Conservation (phyloP, 2,888 invertebrate species). For the Drosophila gaucha region DNA sequence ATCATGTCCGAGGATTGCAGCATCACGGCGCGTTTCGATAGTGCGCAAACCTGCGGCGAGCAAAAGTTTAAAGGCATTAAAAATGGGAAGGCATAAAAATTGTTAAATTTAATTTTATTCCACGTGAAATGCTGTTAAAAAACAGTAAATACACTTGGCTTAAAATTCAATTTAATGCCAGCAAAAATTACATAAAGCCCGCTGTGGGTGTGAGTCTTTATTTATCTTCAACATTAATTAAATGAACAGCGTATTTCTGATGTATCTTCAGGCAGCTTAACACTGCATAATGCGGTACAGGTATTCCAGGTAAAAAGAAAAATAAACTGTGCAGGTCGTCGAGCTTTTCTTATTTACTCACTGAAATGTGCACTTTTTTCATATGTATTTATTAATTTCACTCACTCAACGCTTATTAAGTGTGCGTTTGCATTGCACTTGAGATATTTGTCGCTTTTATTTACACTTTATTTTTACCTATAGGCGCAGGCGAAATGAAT, state of each 20-base stretch:
- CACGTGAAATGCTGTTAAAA: background rate
- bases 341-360: slow-evolving; percentile 35
- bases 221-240: slow-evolving; percentile 72
- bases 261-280: slow-evolving; percentile 23
- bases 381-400: slow-evolving; percentile 36
- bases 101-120: slow-evolving; percentile 54
- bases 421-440: slow-evolving; percentile 30
- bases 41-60: slow-evolving; percentile 88
- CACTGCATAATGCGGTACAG: slow-evolving; percentile 1
- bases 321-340: background rate
- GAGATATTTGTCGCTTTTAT: slow-evolving; percentile 37
- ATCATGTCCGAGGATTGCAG: slow-evolving; percentile 85
- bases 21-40: slow-evolving; percentile 88
- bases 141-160: slow-evolving; percentile 11
- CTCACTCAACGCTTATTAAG: slow-evolving; percentile 48
- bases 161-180: slow-evolving; percentile 72
- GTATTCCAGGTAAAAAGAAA: no score
- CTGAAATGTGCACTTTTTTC: slow-evolving; percentile 46
- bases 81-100: slow-evolving; percentile 26
- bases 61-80: slow-evolving; percentile 38
- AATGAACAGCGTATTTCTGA: slow-evolving; percentile 64
- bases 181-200: slow-evolving; percentile 42
- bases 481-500: slow-evolving; percentile 12
- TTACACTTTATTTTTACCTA: slow-evolving; percentile 15
- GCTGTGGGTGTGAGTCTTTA: slow-evolving; percentile 38